phyloP scores from a whole-genome alignment of 2,797 vertebrate genomes.

The Poeciliopsis presidionis region DNA sequence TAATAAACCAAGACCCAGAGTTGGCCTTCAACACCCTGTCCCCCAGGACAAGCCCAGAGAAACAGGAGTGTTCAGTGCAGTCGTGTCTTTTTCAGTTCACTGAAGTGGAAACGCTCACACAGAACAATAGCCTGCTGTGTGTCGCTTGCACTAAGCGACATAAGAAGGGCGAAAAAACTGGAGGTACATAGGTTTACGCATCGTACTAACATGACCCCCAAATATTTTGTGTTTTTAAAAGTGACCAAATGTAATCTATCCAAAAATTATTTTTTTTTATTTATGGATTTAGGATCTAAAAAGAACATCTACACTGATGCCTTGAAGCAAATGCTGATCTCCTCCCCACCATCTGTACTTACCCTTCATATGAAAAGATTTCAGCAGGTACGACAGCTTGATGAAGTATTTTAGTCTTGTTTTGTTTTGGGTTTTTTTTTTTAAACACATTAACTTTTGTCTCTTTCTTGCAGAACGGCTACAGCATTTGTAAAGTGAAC shows the following conservation, averaged over 20 bases:
- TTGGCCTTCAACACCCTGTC: slow-evolving; percentile 89
- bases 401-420: background rate
- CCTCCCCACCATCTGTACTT: slow-evolving; percentile 89
- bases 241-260: background rate
- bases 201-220: background rate
- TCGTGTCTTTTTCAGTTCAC: slow-evolving; percentile 94
- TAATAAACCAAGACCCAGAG: slow-evolving; percentile 85
- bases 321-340: slow-evolving; percentile 96
- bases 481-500: slow-evolving; percentile 94
- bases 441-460: background rate
- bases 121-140: slow-evolving; percentile 93
- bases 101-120: slow-evolving; percentile 88
- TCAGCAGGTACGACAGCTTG: slow-evolving; percentile 84
- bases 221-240: background rate
- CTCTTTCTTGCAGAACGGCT: slow-evolving; percentile 83
- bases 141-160: slow-evolving; percentile 86
- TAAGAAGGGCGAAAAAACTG: slow-evolving; percentile 54
- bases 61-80: slow-evolving; percentile 87
- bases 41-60: slow-evolving; percentile 75
- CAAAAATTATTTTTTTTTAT: background rate
- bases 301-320: slow-evolving; percentile 92
- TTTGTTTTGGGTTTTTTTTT: slow-evolving; percentile 8
- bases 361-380: slow-evolving; percentile 98
- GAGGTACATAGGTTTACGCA: slow-evolving; percentile 51
- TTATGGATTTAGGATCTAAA: slow-evolving; percentile 79